phyloP scores from a whole-genome alignment of 1,140 invertebrate species.

The Papilio glaucus region DNA sequence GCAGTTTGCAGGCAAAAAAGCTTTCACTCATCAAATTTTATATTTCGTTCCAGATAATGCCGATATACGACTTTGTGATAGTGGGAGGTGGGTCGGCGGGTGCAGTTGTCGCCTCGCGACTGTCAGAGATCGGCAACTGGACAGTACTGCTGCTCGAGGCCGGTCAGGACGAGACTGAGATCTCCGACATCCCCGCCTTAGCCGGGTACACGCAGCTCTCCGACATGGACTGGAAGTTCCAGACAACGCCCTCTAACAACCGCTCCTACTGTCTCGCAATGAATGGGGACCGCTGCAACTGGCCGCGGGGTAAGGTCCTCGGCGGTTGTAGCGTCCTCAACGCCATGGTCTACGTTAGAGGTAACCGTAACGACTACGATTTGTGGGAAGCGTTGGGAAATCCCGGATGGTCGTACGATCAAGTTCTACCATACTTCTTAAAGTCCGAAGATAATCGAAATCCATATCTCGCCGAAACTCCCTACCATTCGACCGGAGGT shows the following conservation, averaged over 20 bases:
- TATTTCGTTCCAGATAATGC: conserved; percentile 84
- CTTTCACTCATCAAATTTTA: neutral
- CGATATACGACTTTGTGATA: conserved; percentile 92
- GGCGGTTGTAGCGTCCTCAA: conserved; percentile 98
- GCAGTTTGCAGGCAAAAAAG: neutral
- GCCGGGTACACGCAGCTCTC: conserved; percentile 91
- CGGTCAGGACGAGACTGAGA: conserved; percentile 91
- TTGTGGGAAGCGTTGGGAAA: conserved; percentile 94
- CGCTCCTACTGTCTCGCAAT: conserved; percentile 92
- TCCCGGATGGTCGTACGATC: conserved; percentile 94
- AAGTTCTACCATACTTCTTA: conserved; percentile 93
- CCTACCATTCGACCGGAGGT: conserved; percentile 91
- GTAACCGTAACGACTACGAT: conserved; percentile 96
- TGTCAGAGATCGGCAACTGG: conserved; percentile 92
- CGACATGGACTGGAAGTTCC: conserved; percentile 96
- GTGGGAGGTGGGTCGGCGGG: conserved; percentile 97
- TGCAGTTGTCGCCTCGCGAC: conserved; percentile 94
- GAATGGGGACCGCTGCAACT: conserved; percentile 93
- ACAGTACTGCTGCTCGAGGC: conserved; percentile 93
- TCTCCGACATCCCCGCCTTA: conserved; percentile 90
- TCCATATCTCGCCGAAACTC: conserved; percentile 88
- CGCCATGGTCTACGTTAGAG: conserved; percentile 97
- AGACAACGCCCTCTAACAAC: conserved; percentile 91
- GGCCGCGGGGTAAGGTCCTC: conserved; percentile 94
- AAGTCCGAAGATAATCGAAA: conserved; percentile 95